Evolutionary conservation across 2,888 invertebrate species (phyloP), one percentile per base, ranked within the genome.

Genomic region (Papilio protenor): DNA sequence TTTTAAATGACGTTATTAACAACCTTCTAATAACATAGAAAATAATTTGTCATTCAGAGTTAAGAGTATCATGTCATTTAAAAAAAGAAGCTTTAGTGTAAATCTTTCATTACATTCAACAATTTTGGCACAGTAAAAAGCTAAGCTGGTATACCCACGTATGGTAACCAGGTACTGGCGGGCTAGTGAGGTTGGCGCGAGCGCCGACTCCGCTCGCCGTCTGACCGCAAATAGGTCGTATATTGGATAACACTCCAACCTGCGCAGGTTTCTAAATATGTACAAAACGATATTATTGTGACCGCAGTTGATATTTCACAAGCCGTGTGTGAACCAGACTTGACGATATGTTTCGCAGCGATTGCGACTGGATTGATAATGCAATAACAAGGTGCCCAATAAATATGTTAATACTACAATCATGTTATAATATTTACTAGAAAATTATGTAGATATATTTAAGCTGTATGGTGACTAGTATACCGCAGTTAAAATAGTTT

Each of bases 151-250:
- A 40, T 66, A n/a, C 21, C 23, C 23, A 16, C 16, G 55, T 40
- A 57, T 45, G 23, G 33, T 49, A 61, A 72, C 59, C 27, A 33
- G 49, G 70, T 79, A 83, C 82, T 81, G 83, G 82, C 77, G 78
- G 82, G 83, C 79, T 81, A 78, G 81, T 80, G 81, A 82, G 84
- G 85, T 82, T 84, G 85, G 85, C 85, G 85, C 84, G 84, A 84
- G 83, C 82, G 85, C 85, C 85, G 87, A 87, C 83, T 84, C 85
- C 86, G 84, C 83, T 76, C 84, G 87, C 76, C 83, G 87, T 87
- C 87, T 89, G 87, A 94, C 94, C 94, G 87, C 94, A 94, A 94
- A 92, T 93, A 90, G 94, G 94, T 91, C 94, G 91, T 86, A 89
- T 87, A 93, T 94, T 92, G 87, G 91, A 94, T 94, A 93, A 91